These are phyloP conservation scores for Parazoanthus darwini DNA, from an alignment of 92 coral and sea anemone species.

Conservation along the genomic window DNA sequence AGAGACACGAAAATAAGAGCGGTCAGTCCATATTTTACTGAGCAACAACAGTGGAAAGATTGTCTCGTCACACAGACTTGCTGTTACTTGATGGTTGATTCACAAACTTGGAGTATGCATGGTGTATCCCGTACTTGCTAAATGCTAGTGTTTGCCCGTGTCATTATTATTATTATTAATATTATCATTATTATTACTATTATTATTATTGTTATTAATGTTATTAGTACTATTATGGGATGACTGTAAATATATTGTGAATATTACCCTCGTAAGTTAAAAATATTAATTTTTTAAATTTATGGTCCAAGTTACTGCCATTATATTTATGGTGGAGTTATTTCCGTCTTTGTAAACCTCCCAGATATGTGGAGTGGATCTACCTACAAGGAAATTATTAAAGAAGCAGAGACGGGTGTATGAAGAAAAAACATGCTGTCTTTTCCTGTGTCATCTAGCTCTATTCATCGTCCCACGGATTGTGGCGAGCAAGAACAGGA, in stretches of 20 bases:
- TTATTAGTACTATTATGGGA: neutral
- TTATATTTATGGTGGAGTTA: constrained; percentile 28
- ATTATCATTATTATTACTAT: too few relatives aligned
- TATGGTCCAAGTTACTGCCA: constrained; percentile 23
- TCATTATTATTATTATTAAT: too few relatives aligned
- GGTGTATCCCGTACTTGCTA: too few relatives aligned
- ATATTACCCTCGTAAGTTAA: constrained; percentile 36
- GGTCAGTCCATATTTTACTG: constrained; percentile 8
- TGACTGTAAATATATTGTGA: constrained; percentile 33
- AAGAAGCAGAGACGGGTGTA: neutral
- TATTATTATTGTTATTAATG: too few relatives aligned
- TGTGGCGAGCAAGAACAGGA: neutral
- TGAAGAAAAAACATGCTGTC: neutral
- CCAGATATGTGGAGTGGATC: constrained; percentile 1
- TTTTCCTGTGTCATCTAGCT: neutral
- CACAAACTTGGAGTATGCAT: neutral
- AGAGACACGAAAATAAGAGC: constrained; percentile 48
- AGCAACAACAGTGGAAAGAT: neutral
- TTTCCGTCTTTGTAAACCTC: constrained; percentile 7
- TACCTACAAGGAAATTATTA: constrained; percentile 30
- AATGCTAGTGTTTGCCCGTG: neutral
- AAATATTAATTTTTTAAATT: constrained; percentile 34
- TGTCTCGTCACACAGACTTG: neutral
- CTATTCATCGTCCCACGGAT: constrained; percentile 11
- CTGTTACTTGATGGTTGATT: neutral